Base-by-base conservation (phyloP, 2,797 vertebrate genomes). In the Alauda arvensis region DNA sequence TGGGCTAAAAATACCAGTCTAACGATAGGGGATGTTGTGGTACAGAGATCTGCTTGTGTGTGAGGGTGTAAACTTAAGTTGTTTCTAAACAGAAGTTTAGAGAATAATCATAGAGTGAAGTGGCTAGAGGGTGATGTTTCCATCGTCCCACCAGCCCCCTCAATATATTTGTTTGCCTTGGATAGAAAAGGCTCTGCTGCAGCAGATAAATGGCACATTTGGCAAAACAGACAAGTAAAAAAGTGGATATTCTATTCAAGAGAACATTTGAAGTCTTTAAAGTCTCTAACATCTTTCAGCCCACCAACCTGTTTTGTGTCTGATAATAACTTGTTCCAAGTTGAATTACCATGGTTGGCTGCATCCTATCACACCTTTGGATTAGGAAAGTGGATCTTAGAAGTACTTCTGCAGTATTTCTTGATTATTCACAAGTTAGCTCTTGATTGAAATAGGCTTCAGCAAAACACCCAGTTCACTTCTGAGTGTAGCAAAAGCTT, bases 381-480 rank as follows among this genome's bases (percentile, higher is more conserved):
- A 97, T 97, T 97, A 96, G 87, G 83, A 95, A 95, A 96, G 92
- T 94, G 92, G 80, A 96, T 95, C 33, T 96, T 91, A 94, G 93
- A 95, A 94, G 85, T 91, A 96, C 94, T 95, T 95, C 93, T 96
- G 96, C 96, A 95, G 91, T 92, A 94, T 94, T 97, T 96, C 88
- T 94, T 96, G 94, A 96, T 97, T 96, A 97, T 97, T 97, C 92
- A 95, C 95, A 94, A 96, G 94, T 95, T 96, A 96, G 92, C 87
- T 95, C 68, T 94, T 94, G 95, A 97, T 93, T 96, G 96, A 97
- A 97, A 94, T 70, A 94, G 78, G 85, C 91, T 96, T 85, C 85
- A 94, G 85, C 67, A 94, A 96, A 96, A 88, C 39, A 93, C 55
- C 40, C 82, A 51, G 75, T 89, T 96, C 85, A 93, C 34, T 71